A percentile compares a stretch with the other conserved stretches of the same genome.
Conservation (phyloP, 2,888 invertebrate genomes). For the Lasioglossum lativentre region DNA sequence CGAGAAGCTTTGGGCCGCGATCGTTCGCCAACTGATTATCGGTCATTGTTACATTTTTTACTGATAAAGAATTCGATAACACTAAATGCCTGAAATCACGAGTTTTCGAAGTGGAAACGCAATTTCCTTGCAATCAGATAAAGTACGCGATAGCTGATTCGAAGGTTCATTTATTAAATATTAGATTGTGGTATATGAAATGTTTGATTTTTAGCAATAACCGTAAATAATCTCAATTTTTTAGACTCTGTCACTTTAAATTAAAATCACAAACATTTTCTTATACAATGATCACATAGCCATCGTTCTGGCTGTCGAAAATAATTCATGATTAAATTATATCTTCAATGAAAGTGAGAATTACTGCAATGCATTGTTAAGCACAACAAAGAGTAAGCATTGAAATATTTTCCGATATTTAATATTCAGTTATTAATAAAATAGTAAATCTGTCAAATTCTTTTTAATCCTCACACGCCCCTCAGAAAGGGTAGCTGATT, state of each 20-base stretch:
- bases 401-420: too few species aligned
- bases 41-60: slow-evolving; percentile 4
- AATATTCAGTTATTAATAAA: too few species aligned
- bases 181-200: neutral
- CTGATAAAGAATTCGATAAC: neutral
- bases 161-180: neutral
- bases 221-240: neutral
- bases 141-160: neutral
- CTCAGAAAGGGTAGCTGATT: too few species aligned
- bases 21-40: neutral
- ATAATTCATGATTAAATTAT: too few species aligned
- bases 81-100: neutral
- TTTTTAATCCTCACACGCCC: too few species aligned
- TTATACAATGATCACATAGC: too few species aligned
- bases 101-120: neutral
- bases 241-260: neutral
- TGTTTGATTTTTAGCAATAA: neutral
- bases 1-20: neutral
- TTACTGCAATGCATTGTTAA: too few species aligned
- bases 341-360: too few species aligned
- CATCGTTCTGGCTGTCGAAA: neutral
- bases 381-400: too few species aligned
- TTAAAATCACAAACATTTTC: neutral
- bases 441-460: too few species aligned
- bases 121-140: neutral